Conservation (phyloP, 2,797 vertebrate genomes). For the Neostethus bicornis region DNA sequence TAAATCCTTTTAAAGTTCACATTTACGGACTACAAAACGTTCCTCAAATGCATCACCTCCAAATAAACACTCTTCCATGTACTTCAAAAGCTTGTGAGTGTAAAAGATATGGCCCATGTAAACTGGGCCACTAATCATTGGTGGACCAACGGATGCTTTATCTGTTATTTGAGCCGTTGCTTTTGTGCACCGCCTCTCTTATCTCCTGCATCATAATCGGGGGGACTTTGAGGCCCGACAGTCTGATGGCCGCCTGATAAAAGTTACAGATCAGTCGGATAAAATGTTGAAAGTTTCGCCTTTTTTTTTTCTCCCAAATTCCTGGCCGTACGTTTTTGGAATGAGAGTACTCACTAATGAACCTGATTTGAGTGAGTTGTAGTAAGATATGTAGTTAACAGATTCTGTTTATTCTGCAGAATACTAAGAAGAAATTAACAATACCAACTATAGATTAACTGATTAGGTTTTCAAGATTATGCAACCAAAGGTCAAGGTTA, state of each 20-base stretch:
- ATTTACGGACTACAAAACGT: background rate
- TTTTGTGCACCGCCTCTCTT: constrained; percentile 59
- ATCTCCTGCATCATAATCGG: constrained; percentile 68
- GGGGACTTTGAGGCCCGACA: constrained; percentile 76
- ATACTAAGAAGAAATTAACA: too few species aligned
- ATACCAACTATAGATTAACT: too few species aligned
- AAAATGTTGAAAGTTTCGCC: too few species aligned
- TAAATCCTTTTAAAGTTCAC: too few species aligned
- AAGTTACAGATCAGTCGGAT: constrained; percentile 30
- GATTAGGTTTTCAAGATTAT: too few species aligned
- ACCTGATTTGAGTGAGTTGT: too few species aligned
- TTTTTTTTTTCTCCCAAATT: too few species aligned
- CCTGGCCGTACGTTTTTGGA: background rate
- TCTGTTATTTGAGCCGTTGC: constrained; percentile 57
- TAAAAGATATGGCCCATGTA: constrained; percentile 25
- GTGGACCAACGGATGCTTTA: constrained; percentile 59
- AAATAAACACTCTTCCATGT: background rate
- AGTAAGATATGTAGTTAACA: too few species aligned
- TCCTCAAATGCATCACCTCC: background rate
- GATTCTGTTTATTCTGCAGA: too few species aligned
- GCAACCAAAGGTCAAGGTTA: too few species aligned
- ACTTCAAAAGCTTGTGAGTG: constrained; percentile 5
- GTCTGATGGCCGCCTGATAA: constrained; percentile 53
- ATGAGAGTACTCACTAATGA: too few species aligned
- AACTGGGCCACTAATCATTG: constrained; percentile 45